Evolutionary conservation across 2,113 vertebrate species (phyloP).

Genomic region (Neolamprologus modestus): DNA sequence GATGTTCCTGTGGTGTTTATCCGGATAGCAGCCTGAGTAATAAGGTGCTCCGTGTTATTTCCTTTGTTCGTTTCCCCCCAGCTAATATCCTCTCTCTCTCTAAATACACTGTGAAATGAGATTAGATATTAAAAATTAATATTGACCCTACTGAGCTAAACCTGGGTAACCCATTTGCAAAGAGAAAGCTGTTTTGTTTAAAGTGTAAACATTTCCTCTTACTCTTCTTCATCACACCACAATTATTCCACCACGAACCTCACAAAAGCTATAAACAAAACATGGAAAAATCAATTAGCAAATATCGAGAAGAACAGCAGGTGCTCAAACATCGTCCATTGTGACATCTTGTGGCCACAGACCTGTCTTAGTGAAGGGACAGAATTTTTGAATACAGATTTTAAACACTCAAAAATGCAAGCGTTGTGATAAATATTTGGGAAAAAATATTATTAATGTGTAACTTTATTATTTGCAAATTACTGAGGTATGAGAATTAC

Average conservation of each 20-base stretch:
- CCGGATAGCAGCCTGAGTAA: not conserved
- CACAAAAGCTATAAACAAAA: not conserved
- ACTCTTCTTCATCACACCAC: not conserved
- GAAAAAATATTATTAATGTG: not conserved
- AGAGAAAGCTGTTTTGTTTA: not conserved
- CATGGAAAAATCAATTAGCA: not conserved
- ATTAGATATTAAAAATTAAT: not conserved
- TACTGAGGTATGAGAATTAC: fast-evolving
- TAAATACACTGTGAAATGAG: not conserved
- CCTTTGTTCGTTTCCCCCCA: not conserved
- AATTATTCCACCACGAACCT: not conserved
- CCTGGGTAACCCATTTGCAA: not conserved
- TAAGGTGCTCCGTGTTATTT: fast-evolving
- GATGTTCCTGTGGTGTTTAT: not conserved
- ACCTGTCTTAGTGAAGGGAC: not conserved
- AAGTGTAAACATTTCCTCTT: not conserved
- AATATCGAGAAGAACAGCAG: not conserved
- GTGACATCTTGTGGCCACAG: not conserved
- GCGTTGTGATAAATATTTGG: not conserved
- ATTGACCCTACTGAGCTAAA: not conserved
- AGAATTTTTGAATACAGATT: not conserved
- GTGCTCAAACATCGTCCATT: not conserved
- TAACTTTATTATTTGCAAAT: not conserved
- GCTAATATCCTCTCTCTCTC: not conserved
- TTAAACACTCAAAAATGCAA: not conserved